phyloP scores from a whole-genome alignment of 2,888 invertebrate genomes.

The Drosophila fungiperda region DNA sequence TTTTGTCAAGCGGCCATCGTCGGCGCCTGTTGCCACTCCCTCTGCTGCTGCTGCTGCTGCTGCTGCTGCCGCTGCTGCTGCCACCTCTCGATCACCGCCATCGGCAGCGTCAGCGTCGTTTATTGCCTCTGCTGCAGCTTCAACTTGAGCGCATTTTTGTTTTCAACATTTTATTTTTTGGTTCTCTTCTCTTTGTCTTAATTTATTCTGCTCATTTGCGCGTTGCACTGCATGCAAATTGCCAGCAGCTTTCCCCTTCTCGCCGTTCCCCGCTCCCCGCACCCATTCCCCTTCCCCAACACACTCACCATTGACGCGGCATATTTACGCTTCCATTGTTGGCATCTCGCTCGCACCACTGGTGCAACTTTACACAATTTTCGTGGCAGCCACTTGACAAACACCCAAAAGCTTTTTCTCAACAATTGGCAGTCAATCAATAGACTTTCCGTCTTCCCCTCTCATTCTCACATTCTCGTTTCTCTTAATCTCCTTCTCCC shows the following conservation, averaged over 20 bases:
- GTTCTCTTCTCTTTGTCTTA: constrained; percentile 48
- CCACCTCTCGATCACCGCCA: constrained; percentile 29
- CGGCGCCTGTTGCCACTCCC: constrained; percentile 52
- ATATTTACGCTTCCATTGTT: constrained; percentile 2
- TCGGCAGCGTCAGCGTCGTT: background rate
- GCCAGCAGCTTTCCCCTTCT: constrained; percentile 20
- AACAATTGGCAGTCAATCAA: constrained; percentile 65
- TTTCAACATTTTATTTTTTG: constrained; percentile 13
- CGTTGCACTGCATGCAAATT: constrained; percentile 60
- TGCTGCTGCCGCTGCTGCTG: constrained; percentile 19
- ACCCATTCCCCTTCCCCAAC: background rate
- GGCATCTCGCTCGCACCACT: constrained; percentile 23
- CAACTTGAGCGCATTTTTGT: constrained; percentile 38
- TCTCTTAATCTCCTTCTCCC: constrained; percentile 18
- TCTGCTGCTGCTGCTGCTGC: constrained; percentile 22
- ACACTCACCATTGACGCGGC: background rate
- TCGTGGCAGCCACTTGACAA: constrained; percentile 65
- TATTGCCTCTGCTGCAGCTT: constrained; percentile 38
- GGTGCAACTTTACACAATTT: constrained; percentile 1
- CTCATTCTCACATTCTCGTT: background rate
- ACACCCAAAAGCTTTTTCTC: constrained; percentile 74
- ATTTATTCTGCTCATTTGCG: constrained; percentile 73
- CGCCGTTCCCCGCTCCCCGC: background rate
- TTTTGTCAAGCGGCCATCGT: constrained; percentile 76
- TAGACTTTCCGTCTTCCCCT: constrained; percentile 20